Evolutionary conservation across 2,888 invertebrate species (phyloP).

Genomic region (Sisyra nigra): DNA sequence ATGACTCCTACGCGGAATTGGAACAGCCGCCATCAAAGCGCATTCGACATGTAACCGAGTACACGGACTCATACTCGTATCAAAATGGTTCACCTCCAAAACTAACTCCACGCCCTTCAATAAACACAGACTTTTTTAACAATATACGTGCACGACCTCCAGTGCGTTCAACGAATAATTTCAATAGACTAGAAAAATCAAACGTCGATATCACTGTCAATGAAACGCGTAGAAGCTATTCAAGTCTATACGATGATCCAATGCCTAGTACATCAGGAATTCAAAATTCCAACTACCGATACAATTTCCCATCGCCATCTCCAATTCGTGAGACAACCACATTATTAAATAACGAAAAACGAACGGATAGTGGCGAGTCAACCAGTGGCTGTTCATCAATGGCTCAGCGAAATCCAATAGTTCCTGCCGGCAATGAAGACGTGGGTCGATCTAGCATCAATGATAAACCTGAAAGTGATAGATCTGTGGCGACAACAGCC

Average conservation of each 20-base stretch:
- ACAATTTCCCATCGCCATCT: too few relatives aligned
- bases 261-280: constrained; percentile 9
- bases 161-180: constrained; percentile 5
- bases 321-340: constrained; percentile 4
- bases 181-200: background rate
- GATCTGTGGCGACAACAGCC: background rate
- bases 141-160: constrained; percentile 5
- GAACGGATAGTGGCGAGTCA: constrained; percentile 39
- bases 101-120: background rate
- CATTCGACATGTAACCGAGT: background rate
- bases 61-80: background rate
- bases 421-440: background rate
- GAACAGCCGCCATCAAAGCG: constrained; percentile 32
- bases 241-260: background rate
- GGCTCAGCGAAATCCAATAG: constrained; percentile 13
- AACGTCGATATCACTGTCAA: background rate
- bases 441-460: background rate
- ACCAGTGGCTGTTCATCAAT: constrained; percentile 40
- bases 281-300: background rate
- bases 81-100: constrained; percentile 1
- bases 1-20: constrained; percentile 23
- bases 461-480: background rate
- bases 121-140: constrained; percentile 4
- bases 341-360: constrained; percentile 25
- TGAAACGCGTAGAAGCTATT: background rate